Base-by-base conservation (phyloP, 1,140 invertebrate genomes). In the Aphelinus atriplicis region DNA sequence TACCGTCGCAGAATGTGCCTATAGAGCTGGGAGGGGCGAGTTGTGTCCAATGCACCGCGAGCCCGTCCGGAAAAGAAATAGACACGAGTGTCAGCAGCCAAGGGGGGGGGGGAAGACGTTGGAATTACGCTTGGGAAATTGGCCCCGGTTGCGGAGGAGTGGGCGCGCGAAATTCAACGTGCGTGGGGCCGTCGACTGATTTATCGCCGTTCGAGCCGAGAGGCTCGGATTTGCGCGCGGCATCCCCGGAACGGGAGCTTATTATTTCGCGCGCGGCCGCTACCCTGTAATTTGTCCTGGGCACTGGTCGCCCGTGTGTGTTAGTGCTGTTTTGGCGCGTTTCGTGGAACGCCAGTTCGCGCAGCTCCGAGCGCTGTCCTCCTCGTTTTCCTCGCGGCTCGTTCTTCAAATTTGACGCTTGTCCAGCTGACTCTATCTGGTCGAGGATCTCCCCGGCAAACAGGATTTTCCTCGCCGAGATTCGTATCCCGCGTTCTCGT, bases 201-300 rank as follows among this genome's bases (percentile, higher is more conserved):
- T 87, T 87, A 87, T 86, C 73, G 81, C 82, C 80, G 78, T 46
- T 46, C 7, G 62, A 43, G 62, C 7, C 73, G 65, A 84, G 81
- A 81, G 84, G 82, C 81, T 81, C 81, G 80, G 84, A 85, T 85
- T 85, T 80, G 80, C 79, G 80, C 51, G 9, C 51, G 51, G 26
- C 81, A 76, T 80, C 80, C 79, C 79, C 79, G 80, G 79, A 86
- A 86, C 85, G 81, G 85, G 82, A 86, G 86, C 86, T 86, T 84
- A 86, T 86, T 87, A 87, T 87, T 85, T 85, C 76, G 71, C 76
- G 80, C 77, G 80, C 77, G 73, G 58, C 7, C 9, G 51, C 79
- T 79, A 87, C 83, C 86, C 86, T 86, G 81, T 87, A 88, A 88
- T 88, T 87, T 88, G 84, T 86, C 82, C 83, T 81, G 26, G 26